Percentiles rank a stretch among this genome's conserved stretches.
phyloP scores from a whole-genome alignment of 2,888 invertebrate genomes.

The Ophion costatus region DNA sequence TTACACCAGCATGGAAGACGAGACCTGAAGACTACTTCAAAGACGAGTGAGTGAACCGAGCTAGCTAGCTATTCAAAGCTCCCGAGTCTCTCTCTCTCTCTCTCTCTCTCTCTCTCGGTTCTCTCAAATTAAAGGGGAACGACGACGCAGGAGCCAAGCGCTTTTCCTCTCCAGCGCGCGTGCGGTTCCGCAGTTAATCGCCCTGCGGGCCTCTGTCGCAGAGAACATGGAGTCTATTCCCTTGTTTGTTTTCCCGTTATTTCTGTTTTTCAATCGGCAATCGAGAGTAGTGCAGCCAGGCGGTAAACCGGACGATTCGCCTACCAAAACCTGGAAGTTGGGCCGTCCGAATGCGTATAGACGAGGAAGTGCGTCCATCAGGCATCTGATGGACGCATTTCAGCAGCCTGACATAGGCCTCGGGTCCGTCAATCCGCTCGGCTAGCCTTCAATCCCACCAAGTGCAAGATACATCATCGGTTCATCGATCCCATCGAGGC shows the following conservation, averaged over 20 bases:
- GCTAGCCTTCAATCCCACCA: neutral
- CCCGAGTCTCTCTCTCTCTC: conserved; percentile 63
- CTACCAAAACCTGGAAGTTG: neutral
- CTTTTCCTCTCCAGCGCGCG: conserved; percentile 4
- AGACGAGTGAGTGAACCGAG: conserved; percentile 71
- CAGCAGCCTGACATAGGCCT: neutral
- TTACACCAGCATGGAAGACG: conserved; percentile 73
- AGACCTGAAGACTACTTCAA: conserved; percentile 77
- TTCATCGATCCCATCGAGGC: neutral
- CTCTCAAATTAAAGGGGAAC: conserved; percentile 79
- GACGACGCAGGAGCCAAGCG: conserved; percentile 57
- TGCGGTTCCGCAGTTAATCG: conserved; percentile 41
- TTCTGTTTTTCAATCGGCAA: conserved; percentile 11
- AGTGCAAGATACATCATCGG: neutral
- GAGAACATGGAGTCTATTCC: conserved; percentile 32
- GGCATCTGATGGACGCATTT: neutral
- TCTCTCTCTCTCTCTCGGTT: neutral
- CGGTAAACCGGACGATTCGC: conserved; percentile 16
- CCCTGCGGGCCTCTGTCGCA: conserved; percentile 33
- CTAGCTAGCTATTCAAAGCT: conserved; percentile 61
- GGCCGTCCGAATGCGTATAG: neutral
- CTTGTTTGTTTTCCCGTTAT: conserved; percentile 17
- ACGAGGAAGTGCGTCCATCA: neutral
- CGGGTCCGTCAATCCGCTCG: neutral
- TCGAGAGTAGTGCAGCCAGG: conserved; percentile 12